Evolutionary conservation across 1,140 invertebrate species (phyloP), one percentile per base, ranked within the genome.

Genomic region (Hyphantria cunea): DNA sequence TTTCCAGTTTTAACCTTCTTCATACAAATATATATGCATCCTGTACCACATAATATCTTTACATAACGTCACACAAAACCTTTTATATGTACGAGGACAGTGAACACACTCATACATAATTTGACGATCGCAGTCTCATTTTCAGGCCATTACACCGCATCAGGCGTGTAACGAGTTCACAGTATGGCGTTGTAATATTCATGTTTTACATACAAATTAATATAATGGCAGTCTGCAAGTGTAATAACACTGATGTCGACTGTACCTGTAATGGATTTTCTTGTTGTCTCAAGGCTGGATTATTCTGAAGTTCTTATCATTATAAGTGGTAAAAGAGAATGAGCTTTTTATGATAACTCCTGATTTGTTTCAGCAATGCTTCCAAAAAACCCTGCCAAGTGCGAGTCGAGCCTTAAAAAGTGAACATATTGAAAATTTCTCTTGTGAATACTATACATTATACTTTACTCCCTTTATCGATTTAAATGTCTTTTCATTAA

Each of bases 131-230:
- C 70, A 64, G 73, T 76, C 55, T 58, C 75, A 76, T 80, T 78
- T 76, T 71, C 70, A 67, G 66, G 59, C 64, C 69, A 76, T 79
- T 74, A 80, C 65, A 56, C 55, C 56, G 54, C 64, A 64, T 59
- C 34, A 60, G 17, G 14, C 12, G 17, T 34, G 15, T 45, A 58
- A 58, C 55, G 55, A 58, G 55, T 49, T 49, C 45, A 11, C 58
- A 48, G 39, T 14, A 50, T 52, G 48, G 48, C 58, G 39, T 39
- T 34, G 8, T 60, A 51, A 60, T 50, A 51, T 41, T 14, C 49
- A 60, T 51, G 58, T 52, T 60, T 60, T 60, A 60, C 58, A 60
- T 60, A 60, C 51, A 62, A 58, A 64, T 67, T 71, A 56, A 65
- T 61, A 58, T 60, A 59, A 59, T 53, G 60, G 59, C 34, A 58